These are phyloP conservation scores for Aramus guarauna DNA, from an alignment of 2,113 vertebrate species.

Conservation along the genomic window DNA sequence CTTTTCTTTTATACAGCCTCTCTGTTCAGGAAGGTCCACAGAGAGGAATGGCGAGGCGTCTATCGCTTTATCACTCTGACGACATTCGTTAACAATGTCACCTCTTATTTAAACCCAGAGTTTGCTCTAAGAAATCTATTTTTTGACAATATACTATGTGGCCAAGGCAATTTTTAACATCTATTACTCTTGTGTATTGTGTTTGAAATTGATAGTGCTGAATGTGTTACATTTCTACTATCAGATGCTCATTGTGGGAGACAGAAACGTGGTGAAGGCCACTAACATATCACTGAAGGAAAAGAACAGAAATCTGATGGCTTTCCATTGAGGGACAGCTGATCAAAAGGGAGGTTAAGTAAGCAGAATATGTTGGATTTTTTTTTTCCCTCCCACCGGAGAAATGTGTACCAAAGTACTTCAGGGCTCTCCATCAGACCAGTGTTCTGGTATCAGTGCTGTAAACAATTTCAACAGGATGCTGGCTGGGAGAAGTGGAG, in stretches of 20 bases:
- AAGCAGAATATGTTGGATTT: neutral
- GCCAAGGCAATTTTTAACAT: conserved; percentile 32
- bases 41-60: neutral
- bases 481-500: neutral
- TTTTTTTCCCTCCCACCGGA: neutral
- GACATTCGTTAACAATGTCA: conserved; percentile 30
- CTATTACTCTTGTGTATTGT: conserved; percentile 40
- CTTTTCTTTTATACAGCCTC: neutral
- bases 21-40: neutral
- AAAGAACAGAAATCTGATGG: neutral
- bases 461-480: neutral
- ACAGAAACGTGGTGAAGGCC: neutral
- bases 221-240: neutral
- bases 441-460: neutral
- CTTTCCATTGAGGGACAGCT: neutral
- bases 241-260: neutral
- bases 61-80: neutral
- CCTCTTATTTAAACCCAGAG: conserved; percentile 35
- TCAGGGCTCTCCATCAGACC: neutral
- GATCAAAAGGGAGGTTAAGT: conserved; percentile 32
- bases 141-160: conserved; percentile 11
- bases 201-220: conserved; percentile 34
- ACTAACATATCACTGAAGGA: neutral
- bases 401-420: neutral
- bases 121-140: conserved; percentile 30